Base-by-base conservation (phyloP, 2,888 invertebrate genomes). In the Beris morrisii region DNA sequence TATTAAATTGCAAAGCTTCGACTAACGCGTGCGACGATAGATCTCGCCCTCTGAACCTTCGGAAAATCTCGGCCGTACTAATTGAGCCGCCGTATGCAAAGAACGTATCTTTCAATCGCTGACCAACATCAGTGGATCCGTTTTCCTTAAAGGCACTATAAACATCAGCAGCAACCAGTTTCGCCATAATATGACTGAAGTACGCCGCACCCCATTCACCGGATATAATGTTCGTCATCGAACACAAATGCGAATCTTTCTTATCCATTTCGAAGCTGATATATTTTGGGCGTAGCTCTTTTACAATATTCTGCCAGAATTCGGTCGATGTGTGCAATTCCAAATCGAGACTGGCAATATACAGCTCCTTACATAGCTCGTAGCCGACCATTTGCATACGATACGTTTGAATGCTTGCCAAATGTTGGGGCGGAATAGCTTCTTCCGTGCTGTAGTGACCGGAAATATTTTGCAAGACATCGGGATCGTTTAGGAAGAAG, bases 1-100 rank as follows among this genome's bases (percentile, higher is more conserved):
- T 53, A 15, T 64, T 73, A 59, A 79, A 73, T 67, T 77, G 72
- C 66, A 79, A 70, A 0, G 79, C 77, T 66, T 77, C 87, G 0
- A 95, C 79, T 46, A 95, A 80, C 0, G 94, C 92, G 75, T 91
- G 89, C 0, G 91, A 88, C 2, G 91, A 91, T 0, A 96, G 96
- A 81, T 97, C 96, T 58, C 97, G 85, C 1, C 97, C 97, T 70
- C 94, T 85, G 81, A 97, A 97, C 75, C 90, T 85, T 66, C 96
- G 84, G 81, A 97, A 97, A 5, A 94, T 87, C 82, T 96, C 92
- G 69, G 86, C 87, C 0, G 93, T 88, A 71, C 92, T 88, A 71
- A 89, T 86, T 69, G 90, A 88, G 4, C 96, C 95, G 6, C 95
- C 95, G 4, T 88, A 83, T 0, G 91, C 85, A 69, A 97, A 83